Base-by-base conservation (phyloP, 2,113 vertebrate genomes). In the Larimichthys crocea region DNA sequence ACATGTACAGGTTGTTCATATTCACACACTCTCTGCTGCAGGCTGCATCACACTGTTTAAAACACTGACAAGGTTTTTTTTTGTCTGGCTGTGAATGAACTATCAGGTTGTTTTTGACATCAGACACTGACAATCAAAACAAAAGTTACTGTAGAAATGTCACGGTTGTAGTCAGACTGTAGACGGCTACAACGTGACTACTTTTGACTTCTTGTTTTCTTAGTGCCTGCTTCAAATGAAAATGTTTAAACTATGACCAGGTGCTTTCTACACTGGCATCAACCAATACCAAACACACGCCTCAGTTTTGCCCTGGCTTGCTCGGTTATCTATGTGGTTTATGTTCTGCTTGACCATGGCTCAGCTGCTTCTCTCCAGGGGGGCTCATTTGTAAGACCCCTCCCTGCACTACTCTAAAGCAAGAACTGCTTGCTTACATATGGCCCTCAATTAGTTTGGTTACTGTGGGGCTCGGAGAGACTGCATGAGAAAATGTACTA, bases 361-460 rank as follows among this genome's bases (percentile, higher is more conserved):
- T 84, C 74, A 57, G 81, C 84, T 76, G 79, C 24, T 46, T 80
- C 71, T 62, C 63, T 87, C 66, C 76, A 48, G 76, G 88, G 88
- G 76, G 67, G 53, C 85, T 85, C 63, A 78, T 83, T 86, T 88
- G 71, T 76, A 74, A 44, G 83, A 73, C 80, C 86, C 86, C 76
- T 79, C 73, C 83, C 24, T 46, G 69, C 0, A 74, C 59, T 46
- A 5, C 73, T 80, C 80, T 80, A 79, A 83, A 85, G 53, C 76
- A 76, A 84, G 57, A 40, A 81, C 80, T 35, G 68, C 80, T 81
- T 64, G 86, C 85, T 79, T 81, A 90, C 77, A 85, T 79, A 83
- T 61, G 79, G 76, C 79, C 62, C 76, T 88, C 83, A 85, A 88
- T 87, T 81, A 85, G 82, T 66, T 73, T 74, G 79, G 74, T 81